These are phyloP conservation scores for Scortum barcoo DNA, from an alignment of 2,113 vertebrate species.

Conservation along the genomic window DNA sequence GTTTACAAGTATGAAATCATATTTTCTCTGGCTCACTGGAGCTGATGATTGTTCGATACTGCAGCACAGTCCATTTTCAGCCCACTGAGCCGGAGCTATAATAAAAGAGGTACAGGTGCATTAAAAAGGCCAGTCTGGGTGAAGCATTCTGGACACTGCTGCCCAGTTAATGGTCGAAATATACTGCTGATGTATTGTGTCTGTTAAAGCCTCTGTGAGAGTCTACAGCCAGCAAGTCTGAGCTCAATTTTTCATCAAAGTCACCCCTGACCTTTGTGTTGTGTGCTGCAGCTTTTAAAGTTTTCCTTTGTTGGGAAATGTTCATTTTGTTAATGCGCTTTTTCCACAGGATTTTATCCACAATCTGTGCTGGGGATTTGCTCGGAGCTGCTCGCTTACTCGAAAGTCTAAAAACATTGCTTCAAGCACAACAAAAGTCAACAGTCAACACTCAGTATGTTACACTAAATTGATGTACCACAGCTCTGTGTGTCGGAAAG, in stretches of 20 bases:
- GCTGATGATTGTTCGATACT: slow-evolving; percentile 2
- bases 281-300: not conserved
- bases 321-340: not conserved
- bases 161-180: not conserved
- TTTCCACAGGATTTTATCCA: not conserved
- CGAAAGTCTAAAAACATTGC: not conserved
- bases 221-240: not conserved
- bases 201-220: slow-evolving; percentile 1
- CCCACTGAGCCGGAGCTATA: not conserved
- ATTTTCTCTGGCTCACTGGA: not conserved
- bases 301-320: not conserved
- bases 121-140: not conserved
- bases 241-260: not conserved
- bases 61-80: not conserved
- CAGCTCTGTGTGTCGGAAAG: not conserved
- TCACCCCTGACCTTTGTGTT: slow-evolving; percentile 11
- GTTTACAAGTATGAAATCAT: not conserved
- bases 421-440: not conserved
- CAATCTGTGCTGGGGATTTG: slow-evolving; percentile 5
- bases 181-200: slow-evolving; percentile 5
- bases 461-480: not conserved
- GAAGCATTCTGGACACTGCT: slow-evolving; percentile 4
- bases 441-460: not conserved
- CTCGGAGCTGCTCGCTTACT: not conserved
- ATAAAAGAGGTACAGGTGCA: not conserved